phyloP scores from a whole-genome alignment of 2,797 vertebrate genomes.

The Huso huso region DNA sequence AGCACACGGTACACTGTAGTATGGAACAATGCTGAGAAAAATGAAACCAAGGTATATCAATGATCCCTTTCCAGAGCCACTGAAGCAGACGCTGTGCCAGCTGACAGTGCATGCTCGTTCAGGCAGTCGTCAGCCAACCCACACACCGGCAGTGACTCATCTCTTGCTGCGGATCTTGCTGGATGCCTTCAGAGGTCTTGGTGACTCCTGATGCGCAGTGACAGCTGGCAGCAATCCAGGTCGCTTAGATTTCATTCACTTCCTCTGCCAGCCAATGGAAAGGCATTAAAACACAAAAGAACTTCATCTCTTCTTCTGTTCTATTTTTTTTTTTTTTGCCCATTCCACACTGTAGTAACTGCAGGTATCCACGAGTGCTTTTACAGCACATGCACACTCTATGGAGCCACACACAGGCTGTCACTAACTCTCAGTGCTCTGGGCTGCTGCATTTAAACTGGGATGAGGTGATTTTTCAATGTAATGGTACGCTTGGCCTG shows the following conservation, averaged over 20 bases:
- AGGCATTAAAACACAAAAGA: not conserved
- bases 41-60: not conserved
- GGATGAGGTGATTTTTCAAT: not conserved
- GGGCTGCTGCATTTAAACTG: not conserved
- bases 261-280: not conserved
- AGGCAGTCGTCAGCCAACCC: too few species aligned
- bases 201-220: conserved; percentile 8
- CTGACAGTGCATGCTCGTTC: not conserved
- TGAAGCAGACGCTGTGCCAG: fast-evolving
- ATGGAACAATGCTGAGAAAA: not conserved
- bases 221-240: conserved; percentile 17
- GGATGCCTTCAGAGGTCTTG: not conserved
- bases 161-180: conserved; percentile 16
- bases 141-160: conserved; percentile 8
- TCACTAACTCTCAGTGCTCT: not conserved
- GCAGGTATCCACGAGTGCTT: not conserved
- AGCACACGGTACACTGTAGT: not conserved
- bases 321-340: not conserved
- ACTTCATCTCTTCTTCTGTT: not conserved
- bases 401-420: not conserved
- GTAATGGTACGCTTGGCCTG: not conserved
- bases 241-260: conserved; percentile 26
- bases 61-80: conserved; percentile 1
- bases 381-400: not conserved
- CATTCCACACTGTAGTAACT: not conserved